Evolutionary conservation across 2,113 vertebrate genomes (phyloP).

Genomic region (Antechinus flavipes): DNA sequence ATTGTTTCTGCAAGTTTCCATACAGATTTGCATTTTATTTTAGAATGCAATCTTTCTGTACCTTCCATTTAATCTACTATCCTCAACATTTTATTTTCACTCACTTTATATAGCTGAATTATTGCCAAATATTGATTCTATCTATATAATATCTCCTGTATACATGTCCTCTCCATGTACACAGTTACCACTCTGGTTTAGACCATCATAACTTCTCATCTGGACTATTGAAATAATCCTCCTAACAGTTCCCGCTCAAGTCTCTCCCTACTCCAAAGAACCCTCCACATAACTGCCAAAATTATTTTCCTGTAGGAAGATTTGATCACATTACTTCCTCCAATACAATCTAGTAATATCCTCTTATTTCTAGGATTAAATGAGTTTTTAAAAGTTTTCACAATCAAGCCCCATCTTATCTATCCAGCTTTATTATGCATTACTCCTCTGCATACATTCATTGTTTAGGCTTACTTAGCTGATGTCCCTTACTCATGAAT

Average conservation of each 20-base stretch:
- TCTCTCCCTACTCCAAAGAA: background rate
- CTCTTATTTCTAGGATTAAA: too few species aligned
- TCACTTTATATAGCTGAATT: background rate
- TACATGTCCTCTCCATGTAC: background rate
- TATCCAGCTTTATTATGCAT: background rate
- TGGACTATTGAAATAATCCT: background rate
- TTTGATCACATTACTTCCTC: background rate
- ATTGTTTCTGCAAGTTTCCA: background rate
- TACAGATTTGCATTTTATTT: background rate
- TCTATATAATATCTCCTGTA: background rate
- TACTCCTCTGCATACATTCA: background rate
- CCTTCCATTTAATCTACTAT: background rate
- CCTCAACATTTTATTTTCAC: background rate
- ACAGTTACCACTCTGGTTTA: background rate
- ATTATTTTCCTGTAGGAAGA: background rate
- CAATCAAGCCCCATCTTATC: background rate
- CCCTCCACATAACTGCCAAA: background rate
- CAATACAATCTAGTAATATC: background rate
- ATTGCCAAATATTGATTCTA: background rate
- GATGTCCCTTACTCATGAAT: background rate
- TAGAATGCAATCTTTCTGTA: background rate
- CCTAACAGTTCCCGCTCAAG: background rate
- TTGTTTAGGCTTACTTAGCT: background rate
- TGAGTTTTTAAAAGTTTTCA: background rate
- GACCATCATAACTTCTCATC: background rate